phyloP scores from a whole-genome alignment of 2,113 vertebrate genomes.

The Phodopus roborovskii region DNA sequence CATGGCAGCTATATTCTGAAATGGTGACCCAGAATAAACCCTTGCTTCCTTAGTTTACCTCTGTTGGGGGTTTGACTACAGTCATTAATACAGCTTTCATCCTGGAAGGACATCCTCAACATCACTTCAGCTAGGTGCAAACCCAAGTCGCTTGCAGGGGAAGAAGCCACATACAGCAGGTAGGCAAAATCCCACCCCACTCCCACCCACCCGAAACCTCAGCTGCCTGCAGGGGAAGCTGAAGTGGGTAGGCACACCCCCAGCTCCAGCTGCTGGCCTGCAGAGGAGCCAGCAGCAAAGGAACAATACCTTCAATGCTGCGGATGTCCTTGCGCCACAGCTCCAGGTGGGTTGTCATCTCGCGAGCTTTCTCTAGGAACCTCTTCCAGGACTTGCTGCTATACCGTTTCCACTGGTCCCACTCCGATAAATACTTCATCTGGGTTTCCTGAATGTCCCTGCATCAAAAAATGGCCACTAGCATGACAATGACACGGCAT shows the following conservation, averaged over 20 bases:
- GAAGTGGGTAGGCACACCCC: background rate
- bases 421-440: constrained; percentile 80
- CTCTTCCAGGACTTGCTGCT: constrained; percentile 86
- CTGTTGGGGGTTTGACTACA: background rate
- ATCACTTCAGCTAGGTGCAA: background rate
- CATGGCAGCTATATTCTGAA: background rate
- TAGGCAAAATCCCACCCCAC: background rate
- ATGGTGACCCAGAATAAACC: background rate
- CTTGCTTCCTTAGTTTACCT: background rate
- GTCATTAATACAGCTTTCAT: background rate
- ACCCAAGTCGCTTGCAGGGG: background rate
- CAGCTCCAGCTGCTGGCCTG: too few relatives aligned
- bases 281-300: accelerated
- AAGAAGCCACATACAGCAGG: too few relatives aligned
- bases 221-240: background rate
- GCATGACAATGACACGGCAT: background rate
- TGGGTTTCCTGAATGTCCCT: constrained; percentile 82
- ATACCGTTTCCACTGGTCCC: constrained; percentile 88
- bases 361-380: constrained; percentile 82
- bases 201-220: background rate
- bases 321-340: constrained; percentile 93
- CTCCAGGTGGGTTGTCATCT: constrained; percentile 86
- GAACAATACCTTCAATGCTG: constrained; percentile 87
- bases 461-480: background rate
- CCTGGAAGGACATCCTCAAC: background rate